Evolutionary conservation across 1,140 invertebrate species (phyloP).

Genomic region (Lethrus apterus): DNA sequence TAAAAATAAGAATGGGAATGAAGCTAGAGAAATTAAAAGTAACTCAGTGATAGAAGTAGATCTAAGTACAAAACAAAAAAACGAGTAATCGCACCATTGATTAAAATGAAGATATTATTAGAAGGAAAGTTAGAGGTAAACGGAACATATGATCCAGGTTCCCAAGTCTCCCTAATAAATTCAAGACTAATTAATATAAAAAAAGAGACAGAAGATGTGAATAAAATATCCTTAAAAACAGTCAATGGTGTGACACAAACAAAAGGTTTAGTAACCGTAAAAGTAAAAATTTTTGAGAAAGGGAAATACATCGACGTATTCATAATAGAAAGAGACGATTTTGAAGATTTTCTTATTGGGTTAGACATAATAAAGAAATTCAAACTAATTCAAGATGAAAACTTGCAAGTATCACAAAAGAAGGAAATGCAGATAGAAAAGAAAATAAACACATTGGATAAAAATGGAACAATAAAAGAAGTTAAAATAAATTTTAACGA

Average conservation of each 20-base stretch:
- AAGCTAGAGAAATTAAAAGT: conserved; percentile 17
- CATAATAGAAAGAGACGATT: conserved; percentile 30
- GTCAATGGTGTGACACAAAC: conserved; percentile 31
- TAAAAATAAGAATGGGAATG: not conserved
- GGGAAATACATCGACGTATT: conserved; percentile 29
- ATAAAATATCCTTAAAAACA: conserved; percentile 17
- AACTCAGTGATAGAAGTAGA: conserved; percentile 20
- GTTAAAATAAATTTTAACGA: conserved; percentile 32
- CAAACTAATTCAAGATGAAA: conserved; percentile 19
- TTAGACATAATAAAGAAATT: conserved; percentile 24
- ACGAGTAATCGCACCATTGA: conserved; percentile 18
- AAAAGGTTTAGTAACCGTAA: conserved; percentile 22
- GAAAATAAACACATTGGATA: conserved; percentile 3
- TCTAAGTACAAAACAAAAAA: conserved; percentile 20
- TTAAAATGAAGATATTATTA: conserved; percentile 25
- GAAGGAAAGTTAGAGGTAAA: conserved; percentile 23
- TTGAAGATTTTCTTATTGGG: conserved; percentile 33
- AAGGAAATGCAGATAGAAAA: conserved; percentile 3
- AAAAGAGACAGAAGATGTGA: conserved; percentile 26
- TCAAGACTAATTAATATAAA: no score
- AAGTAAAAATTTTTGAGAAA: conserved; percentile 28
- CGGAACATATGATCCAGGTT: conserved; percentile 28
- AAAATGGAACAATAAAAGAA: conserved; percentile 2
- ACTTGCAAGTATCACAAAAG: conserved; percentile 12
- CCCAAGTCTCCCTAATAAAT: conserved; percentile 31